Percentiles rank a stretch among this genome's conserved stretches.
Evolutionary conservation across 2,797 vertebrate genomes (phyloP).

Genomic region (Pterois miles): DNA sequence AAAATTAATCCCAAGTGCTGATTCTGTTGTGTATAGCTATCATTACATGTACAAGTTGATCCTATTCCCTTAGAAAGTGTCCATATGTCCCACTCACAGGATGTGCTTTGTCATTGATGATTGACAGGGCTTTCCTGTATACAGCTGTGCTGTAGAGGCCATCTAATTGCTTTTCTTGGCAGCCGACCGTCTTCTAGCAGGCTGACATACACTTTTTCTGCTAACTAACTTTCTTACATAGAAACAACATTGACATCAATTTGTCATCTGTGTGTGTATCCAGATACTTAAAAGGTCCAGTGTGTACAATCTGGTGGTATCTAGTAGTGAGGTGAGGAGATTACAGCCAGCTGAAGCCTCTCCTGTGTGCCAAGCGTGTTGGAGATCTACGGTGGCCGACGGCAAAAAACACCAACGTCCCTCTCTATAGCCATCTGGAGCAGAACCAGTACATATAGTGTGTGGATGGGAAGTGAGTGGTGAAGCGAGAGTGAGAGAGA

Average conservation of each 20-base stretch:
- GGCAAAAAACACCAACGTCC: too few relatives aligned
- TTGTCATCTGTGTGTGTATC: not conserved
- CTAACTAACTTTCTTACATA: not conserved
- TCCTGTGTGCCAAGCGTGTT: too few relatives aligned
- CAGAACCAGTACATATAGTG: too few relatives aligned
- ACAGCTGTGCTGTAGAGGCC: not conserved
- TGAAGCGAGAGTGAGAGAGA: too few relatives aligned
- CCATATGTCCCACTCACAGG: not conserved
- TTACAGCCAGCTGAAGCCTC: too few relatives aligned
- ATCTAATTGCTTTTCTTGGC: not conserved
- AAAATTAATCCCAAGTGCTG: not conserved
- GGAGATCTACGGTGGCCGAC: too few relatives aligned
- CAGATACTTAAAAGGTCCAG: not conserved
- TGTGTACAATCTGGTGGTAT: too few relatives aligned
- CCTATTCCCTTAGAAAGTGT: not conserved
- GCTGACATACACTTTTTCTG: not conserved
- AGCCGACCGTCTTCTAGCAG: not conserved
- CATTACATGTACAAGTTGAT: not conserved
- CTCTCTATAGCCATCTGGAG: too few relatives aligned
- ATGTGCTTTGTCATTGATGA: not conserved
- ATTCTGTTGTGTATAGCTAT: not conserved
- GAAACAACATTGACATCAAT: not conserved
- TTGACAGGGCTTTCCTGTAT: not conserved
- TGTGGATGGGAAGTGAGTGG: too few relatives aligned
- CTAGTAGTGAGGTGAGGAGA: too few relatives aligned